Evolutionary conservation across 2,888 invertebrate genomes (phyloP), one percentile per base, ranked within the genome.

Genomic region (Oligia strigilis): DNA sequence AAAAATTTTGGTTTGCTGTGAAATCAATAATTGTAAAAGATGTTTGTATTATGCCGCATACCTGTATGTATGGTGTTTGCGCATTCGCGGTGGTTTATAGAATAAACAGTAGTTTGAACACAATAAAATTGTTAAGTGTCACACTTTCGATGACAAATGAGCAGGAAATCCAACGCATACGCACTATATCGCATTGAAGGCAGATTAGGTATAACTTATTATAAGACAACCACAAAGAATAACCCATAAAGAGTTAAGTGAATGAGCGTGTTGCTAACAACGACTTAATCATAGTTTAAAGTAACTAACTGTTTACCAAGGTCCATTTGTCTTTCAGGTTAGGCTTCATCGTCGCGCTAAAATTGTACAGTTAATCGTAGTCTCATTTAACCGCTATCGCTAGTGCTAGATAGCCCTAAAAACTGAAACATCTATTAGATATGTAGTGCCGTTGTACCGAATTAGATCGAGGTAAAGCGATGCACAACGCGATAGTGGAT

Each of bases 401-500:
- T 87, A 81, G 2, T 76, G 75, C 86, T 75, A 69, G 86, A 86
- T 88, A 88, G 88, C 87, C 89, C 89, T 90, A 92, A 90, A 88
- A 88, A 89, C 88, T 89, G 78, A 87, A 89, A 81, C 85, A 81
- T 86, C 79, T 87, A 81, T 88, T 89, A 87, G 88, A 91, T 90
- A 90, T 77, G 84, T 86, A 87, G 87, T 88, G 85, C 87, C 87
- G 90, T 90, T 92, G 91, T 92, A 91, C 92, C 88, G 88, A 95
- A 95, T 93, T 94, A 93, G 94, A 95, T 93, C 94, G 94, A 94
- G 94, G 94, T 93, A 94, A 94, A 92, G 81, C 91, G 93, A 94
- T 94, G 94, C 94, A 93, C 93, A 93, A 91, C 87, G 90, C 90
- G 94, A 94, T 95, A 94, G 93, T 92, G 89, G 74, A 80, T 79